Percentiles rank a stretch among this genome's conserved stretches.
Conservation (phyloP, 2,113 vertebrate species). For the Pungitius pungitius region DNA sequence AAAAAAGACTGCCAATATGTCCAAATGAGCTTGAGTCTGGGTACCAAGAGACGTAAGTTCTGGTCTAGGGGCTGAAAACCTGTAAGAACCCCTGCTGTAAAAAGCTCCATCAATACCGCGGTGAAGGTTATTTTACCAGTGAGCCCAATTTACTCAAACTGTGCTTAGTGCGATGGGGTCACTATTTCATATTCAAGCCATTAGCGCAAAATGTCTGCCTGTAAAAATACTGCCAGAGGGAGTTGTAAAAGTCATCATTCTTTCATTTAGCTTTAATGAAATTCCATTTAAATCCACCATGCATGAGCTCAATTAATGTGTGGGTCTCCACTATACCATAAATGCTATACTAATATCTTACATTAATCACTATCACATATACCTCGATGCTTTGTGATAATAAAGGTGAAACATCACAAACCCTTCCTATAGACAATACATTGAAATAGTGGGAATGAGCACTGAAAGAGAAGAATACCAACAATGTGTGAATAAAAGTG, state of each 20-base stretch:
- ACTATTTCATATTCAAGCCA: slow-evolving; percentile 72
- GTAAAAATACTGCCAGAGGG: slow-evolving; percentile 64
- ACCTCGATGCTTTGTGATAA: slow-evolving; percentile 15
- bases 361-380: slow-evolving; percentile 50
- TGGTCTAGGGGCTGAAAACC: slow-evolving; percentile 30
- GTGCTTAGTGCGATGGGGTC: slow-evolving; percentile 55
- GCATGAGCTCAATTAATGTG: slow-evolving; percentile 49
- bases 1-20: slow-evolving; percentile 35
- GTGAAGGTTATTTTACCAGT: slow-evolving; percentile 62
- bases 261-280: slow-evolving; percentile 67
- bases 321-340: slow-evolving; percentile 46
- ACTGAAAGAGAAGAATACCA: not conserved
- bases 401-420: slow-evolving; percentile 11
- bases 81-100: slow-evolving; percentile 21
- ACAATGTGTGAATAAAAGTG: not conserved
- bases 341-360: slow-evolving; percentile 40
- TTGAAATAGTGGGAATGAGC: slow-evolving; percentile 1
- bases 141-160: slow-evolving; percentile 66
- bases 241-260: slow-evolving; percentile 65
- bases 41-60: slow-evolving; percentile 36
- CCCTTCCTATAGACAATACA: slow-evolving; percentile 1
- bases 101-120: slow-evolving; percentile 19
- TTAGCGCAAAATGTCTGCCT: slow-evolving; percentile 61
- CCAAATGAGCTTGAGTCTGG: slow-evolving; percentile 42
- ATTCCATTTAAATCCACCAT: slow-evolving; percentile 60